Conservation (phyloP, 2,888 invertebrate species). For the Mesoligia furuncula region DNA sequence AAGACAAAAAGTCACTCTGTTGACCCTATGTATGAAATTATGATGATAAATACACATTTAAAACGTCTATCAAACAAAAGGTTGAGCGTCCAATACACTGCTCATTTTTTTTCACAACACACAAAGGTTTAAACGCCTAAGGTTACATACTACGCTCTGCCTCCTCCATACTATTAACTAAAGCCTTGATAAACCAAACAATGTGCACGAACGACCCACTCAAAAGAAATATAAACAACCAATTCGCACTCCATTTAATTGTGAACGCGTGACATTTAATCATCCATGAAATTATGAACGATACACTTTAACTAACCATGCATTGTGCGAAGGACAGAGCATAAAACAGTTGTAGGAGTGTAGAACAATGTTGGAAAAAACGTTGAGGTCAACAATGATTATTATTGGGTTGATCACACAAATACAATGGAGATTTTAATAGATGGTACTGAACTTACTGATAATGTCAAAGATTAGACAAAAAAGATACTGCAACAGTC, state of each 20-base stretch:
- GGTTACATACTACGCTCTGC: slow-evolving; percentile 6
- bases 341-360: slow-evolving; percentile 43
- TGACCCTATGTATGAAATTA: not conserved
- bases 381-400: slow-evolving; percentile 50
- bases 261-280: slow-evolving; percentile 52
- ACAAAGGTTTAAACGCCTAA: not conserved
- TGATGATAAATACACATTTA: not conserved
- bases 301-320: slow-evolving; percentile 48
- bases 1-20: too few species aligned
- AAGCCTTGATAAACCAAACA: slow-evolving; percentile 48
- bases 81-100: not conserved
- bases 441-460: slow-evolving; percentile 48
- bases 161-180: slow-evolving; percentile 3
- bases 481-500: slow-evolving; percentile 27
- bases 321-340: slow-evolving; percentile 41
- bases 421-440: slow-evolving; percentile 53
- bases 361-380: slow-evolving; percentile 52
- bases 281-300: slow-evolving; percentile 50
- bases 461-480: slow-evolving; percentile 12
- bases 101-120: not conserved
- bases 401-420: slow-evolving; percentile 47
- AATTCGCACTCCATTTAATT: slow-evolving; percentile 52
- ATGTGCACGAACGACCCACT: slow-evolving; percentile 6
- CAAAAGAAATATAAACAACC: slow-evolving; percentile 39
- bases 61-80: not conserved